Conservation (phyloP, 2,888 invertebrate genomes). For the Nipponacmea schrenckii region DNA sequence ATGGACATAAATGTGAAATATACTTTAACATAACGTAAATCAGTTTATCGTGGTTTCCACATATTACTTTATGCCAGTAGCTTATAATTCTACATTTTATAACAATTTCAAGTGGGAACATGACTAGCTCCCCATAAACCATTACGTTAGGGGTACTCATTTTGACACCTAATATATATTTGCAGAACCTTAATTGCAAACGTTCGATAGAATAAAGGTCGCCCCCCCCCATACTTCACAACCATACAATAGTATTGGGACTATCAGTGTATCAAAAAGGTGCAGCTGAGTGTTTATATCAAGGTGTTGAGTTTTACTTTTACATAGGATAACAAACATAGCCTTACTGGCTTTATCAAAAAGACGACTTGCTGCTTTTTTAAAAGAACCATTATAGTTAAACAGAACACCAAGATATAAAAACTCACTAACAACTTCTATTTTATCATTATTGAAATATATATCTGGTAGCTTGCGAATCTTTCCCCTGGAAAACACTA, state of each 20-base stretch:
- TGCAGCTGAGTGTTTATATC: constrained; percentile 10
- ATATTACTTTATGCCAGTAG: background rate
- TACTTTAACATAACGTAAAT: background rate
- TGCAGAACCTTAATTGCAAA: constrained; percentile 3
- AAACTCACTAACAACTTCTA: constrained; percentile 11
- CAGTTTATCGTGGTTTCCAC: background rate
- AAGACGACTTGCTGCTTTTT: background rate
- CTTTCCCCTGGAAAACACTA: constrained; percentile 24
- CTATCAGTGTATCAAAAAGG: constrained; percentile 10
- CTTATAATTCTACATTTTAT: background rate
- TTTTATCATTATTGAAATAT: background rate
- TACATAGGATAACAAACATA: constrained; percentile 7
- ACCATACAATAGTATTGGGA: constrained; percentile 9
- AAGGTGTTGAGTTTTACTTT: constrained; percentile 1
- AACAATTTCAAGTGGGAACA: background rate
- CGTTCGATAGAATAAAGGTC: constrained; percentile 5
- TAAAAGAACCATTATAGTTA: background rate
- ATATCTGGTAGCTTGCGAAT: background rate
- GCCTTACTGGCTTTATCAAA: constrained; percentile 13
- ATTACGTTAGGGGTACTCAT: background rate
- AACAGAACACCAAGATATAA: background rate
- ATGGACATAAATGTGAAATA: background rate
- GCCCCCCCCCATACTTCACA: constrained; percentile 15
- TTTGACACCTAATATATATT: background rate
- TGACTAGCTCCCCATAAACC: background rate